phyloP scores from a whole-genome alignment of 2,113 vertebrate genomes.

The Brevimyrus niger region DNA sequence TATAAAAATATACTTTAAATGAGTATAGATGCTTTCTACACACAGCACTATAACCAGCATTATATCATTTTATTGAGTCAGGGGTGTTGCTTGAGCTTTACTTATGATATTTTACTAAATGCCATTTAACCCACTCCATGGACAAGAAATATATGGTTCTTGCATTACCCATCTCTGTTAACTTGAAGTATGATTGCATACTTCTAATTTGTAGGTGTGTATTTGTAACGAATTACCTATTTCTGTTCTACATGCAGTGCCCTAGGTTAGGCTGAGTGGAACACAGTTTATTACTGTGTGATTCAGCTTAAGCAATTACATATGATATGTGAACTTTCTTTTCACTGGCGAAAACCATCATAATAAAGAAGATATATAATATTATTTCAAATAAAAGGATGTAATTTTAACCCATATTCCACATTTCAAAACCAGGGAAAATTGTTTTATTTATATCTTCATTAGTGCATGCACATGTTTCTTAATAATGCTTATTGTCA shows the following conservation, averaged over 20 bases:
- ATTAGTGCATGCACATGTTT: background rate
- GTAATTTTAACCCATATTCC: no score
- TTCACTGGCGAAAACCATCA: background rate
- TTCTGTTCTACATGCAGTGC: background rate
- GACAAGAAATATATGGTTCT: background rate
- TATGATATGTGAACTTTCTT: background rate
- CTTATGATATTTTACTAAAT: background rate
- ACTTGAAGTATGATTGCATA: background rate
- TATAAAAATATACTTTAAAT: background rate
- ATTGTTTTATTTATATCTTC: background rate
- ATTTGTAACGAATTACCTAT: background rate
- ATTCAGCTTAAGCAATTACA: background rate
- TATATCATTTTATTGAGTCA: background rate
- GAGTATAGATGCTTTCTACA: background rate
- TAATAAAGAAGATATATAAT: background rate
- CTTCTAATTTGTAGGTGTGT: background rate
- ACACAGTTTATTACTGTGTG: background rate
- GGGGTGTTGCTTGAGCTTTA: background rate
- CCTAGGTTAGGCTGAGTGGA: background rate
- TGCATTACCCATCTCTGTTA: background rate
- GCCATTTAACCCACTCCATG: background rate
- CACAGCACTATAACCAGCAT: background rate
- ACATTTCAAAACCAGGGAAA: background rate
- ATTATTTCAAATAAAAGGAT: no score
- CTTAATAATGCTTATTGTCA: background rate